A percentile compares a stretch with the other conserved stretches of the same genome.
Evolutionary conservation across 2,797 vertebrate species (phyloP).

Genomic region (Gadopsis marmoratus): DNA sequence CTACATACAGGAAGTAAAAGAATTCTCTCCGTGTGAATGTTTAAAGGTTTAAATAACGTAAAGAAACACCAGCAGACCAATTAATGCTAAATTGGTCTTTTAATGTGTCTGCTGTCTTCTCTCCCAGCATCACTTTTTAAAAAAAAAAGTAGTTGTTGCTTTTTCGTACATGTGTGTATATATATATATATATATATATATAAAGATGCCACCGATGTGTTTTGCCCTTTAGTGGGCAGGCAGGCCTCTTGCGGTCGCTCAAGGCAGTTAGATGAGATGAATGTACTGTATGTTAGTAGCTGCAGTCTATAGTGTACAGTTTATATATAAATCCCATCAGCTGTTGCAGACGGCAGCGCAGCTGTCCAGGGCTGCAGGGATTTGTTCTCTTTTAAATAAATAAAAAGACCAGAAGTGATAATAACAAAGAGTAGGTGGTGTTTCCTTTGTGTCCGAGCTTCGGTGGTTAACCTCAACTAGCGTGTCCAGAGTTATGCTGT

Average conservation of each 20-base stretch:
- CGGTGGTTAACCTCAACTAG: conserved; percentile 33
- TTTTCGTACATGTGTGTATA: no score
- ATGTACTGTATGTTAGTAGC: background rate
- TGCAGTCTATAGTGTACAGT: background rate
- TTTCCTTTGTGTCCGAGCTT: conserved; percentile 19
- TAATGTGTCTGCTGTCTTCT: no score
- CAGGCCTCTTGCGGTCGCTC: no score
- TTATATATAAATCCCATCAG: background rate
- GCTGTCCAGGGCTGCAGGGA: background rate
- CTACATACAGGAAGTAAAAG: background rate
- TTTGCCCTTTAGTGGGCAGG: background rate
- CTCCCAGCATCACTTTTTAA: no score
- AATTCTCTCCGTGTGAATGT: background rate
- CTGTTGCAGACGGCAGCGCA: background rate
- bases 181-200: no score
- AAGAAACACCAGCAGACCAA: no score
- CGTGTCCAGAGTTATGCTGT: conserved; percentile 25
- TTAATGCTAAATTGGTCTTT: no score
- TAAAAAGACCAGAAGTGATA: background rate
- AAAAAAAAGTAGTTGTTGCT: no score
- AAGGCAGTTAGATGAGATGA: background rate
- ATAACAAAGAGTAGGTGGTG: conserved; percentile 1
- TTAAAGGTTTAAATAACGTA: no score
- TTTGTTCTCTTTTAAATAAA: background rate
- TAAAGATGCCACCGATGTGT: background rate